Conservation (phyloP, 2,797 vertebrate genomes). For the Podarcis siculus region DNA sequence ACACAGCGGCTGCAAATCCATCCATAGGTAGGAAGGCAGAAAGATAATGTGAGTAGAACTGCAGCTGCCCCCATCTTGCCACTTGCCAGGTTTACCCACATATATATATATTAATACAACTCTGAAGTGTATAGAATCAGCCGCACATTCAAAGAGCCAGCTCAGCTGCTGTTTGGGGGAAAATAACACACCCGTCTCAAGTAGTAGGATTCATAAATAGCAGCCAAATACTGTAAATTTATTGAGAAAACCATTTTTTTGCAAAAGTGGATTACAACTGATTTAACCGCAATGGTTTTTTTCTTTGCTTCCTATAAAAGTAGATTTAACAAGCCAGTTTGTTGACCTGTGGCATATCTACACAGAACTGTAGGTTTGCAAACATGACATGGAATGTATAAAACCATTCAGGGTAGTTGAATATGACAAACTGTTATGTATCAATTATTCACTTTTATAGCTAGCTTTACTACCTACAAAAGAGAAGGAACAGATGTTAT, state of each 20-base stretch:
- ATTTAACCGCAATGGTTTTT: slow-evolving; percentile 38
- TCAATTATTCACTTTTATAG: slow-evolving; percentile 45
- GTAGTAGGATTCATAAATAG: slow-evolving; percentile 66
- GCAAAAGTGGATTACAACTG: slow-evolving; percentile 56
- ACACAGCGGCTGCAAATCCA: background rate
- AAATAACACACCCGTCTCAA: slow-evolving; percentile 40
- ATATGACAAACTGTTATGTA: slow-evolving; percentile 39
- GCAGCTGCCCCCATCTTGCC: background rate
- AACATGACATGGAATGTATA: slow-evolving; percentile 57
- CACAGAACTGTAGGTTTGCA: slow-evolving; percentile 44
- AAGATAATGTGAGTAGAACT: background rate
- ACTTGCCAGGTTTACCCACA: slow-evolving; percentile 27
- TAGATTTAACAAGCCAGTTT: slow-evolving; percentile 54
- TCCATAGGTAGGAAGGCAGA: background rate
- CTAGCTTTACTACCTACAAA: slow-evolving; percentile 48
- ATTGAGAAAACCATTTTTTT: slow-evolving; percentile 58
- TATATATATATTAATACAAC: background rate
- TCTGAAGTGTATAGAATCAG: background rate
- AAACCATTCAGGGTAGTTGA: slow-evolving; percentile 39
- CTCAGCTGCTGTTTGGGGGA: background rate
- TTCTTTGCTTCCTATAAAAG: slow-evolving; percentile 50
- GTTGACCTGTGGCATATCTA: slow-evolving; percentile 49
- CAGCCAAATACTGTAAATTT: slow-evolving; percentile 65
- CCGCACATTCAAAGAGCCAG: background rate
- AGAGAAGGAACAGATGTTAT: slow-evolving; percentile 46